Evolutionary conservation across 2,888 invertebrate species (phyloP).

Genomic region (Meliscaeva auricollis): DNA sequence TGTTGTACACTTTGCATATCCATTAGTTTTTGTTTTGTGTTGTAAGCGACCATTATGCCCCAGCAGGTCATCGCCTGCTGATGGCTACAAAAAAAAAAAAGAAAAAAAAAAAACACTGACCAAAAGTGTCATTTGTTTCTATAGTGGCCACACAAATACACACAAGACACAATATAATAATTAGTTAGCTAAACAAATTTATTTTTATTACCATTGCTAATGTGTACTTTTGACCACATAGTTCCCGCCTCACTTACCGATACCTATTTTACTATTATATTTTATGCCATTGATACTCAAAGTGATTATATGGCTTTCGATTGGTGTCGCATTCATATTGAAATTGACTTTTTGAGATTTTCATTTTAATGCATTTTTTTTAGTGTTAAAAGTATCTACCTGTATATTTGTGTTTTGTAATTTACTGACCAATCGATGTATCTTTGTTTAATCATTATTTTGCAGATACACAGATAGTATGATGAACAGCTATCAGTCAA

Average conservation of each 20-base stretch:
- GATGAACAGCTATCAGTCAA: constrained; percentile 84
- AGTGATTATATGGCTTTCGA: constrained; percentile 60
- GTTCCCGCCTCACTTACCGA: not conserved
- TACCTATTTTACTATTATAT: not conserved
- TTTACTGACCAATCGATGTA: constrained; percentile 39
- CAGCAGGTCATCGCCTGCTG: constrained; percentile 66
- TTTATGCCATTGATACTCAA: not conserved
- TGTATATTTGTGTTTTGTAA: constrained; percentile 6
- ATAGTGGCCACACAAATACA: constrained; percentile 26
- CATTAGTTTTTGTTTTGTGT: not conserved
- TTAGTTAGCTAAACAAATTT: constrained; percentile 47
- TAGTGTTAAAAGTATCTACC: not conserved
- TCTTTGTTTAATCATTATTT: constrained; percentile 29
- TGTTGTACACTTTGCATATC: constrained; percentile 42
- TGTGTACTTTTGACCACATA: constrained; percentile 50
- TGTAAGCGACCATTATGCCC: constrained; percentile 13
- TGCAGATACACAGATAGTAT: constrained; percentile 84
- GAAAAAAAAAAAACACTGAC: constrained; percentile 34
- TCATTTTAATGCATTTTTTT: not conserved
- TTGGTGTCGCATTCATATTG: constrained; percentile 18
- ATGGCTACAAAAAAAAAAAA: too few species aligned
- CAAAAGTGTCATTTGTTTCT: constrained; percentile 53
- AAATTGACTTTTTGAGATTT: constrained; percentile 35
- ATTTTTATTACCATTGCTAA: constrained; percentile 47
- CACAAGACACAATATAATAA: constrained; percentile 6